Evolutionary conservation across 2,888 invertebrate genomes (phyloP).

Genomic region (Leucophenga montana): DNA sequence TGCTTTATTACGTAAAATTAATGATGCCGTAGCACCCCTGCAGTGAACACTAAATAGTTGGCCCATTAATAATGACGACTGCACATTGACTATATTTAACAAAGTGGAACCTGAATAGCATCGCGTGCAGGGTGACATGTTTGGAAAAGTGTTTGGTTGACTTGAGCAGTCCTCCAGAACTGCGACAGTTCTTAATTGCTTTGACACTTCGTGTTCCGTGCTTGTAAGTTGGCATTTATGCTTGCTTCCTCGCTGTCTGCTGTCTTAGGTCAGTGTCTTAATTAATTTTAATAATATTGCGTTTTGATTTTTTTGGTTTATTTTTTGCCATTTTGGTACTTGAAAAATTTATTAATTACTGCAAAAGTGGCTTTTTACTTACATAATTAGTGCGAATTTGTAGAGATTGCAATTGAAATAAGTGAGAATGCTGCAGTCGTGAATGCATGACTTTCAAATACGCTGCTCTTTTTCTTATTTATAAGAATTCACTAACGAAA

Average conservation of each 20-base stretch:
- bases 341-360: no score
- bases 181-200: not conserved
- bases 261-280: constrained; percentile 22
- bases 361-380: no score
- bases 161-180: not conserved
- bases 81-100: constrained; percentile 2
- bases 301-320: not conserved
- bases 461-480: no score
- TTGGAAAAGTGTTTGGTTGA: not conserved
- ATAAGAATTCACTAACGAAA: no score
- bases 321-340: no score
- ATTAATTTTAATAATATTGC: constrained; percentile 24
- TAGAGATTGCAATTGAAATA: no score
- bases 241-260: not conserved
- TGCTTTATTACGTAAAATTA: not conserved
- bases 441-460: no score
- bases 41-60: constrained; percentile 21
- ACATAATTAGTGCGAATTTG: no score
- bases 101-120: no score
- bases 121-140: no score
- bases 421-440: no score
- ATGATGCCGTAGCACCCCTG: constrained; percentile 1
- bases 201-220: no score
- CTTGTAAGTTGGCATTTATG: not conserved
- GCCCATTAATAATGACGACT: constrained; percentile 18